Evolutionary conservation across 2,113 vertebrate species (phyloP), one percentile per base, ranked within the genome.

Genomic region (Strix uralensis): DNA sequence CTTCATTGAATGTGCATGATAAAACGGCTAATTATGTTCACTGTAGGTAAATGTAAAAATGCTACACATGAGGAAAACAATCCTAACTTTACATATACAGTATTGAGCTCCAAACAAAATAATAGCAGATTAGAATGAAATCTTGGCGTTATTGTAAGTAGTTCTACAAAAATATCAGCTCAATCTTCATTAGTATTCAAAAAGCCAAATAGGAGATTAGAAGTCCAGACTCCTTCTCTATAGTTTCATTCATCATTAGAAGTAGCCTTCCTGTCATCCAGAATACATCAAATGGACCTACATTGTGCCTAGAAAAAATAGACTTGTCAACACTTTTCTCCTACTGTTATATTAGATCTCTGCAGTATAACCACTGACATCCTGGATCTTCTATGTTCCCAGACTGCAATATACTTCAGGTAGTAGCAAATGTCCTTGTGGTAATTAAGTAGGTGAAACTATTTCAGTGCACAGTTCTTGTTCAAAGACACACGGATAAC

Each of bases 121-220:
- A 94, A 81, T 1, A 94, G 46, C 26, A 70, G 72, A 78, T 65
- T 65, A 66, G 55, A 92, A 81, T 54, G 38, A 86, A 82, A 79
- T 72, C 4, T 6, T 75, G 46, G 46, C 67, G 57, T 69, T 91
- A 71, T 66, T 81, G 2, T 59, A 82, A 77, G 49, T 14, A 86
- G 54, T n/a, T 81, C 80, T 81, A 61, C 34, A 66, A 73, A 95
- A 94, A 77, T 26, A 78, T 34, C 21, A 91, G 58, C 44, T 95
- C 66, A 80, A 63, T 82, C 47, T 26, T 95, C 70, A 90, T 87
- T n/a, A 79, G 74, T 17, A 86, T 54, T 73, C 86, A 92, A 92
- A 92, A 92, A 78, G 69, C 34, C 75, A 92, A 84, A 87, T 7
- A 92, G 69, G 52, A 86, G 92, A 88, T 72, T 77, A 81, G 36